Percentiles rank a stretch among this genome's conserved stretches.
Evolutionary conservation across 2,113 vertebrate genomes (phyloP).

Genomic region (Python bivittatus): DNA sequence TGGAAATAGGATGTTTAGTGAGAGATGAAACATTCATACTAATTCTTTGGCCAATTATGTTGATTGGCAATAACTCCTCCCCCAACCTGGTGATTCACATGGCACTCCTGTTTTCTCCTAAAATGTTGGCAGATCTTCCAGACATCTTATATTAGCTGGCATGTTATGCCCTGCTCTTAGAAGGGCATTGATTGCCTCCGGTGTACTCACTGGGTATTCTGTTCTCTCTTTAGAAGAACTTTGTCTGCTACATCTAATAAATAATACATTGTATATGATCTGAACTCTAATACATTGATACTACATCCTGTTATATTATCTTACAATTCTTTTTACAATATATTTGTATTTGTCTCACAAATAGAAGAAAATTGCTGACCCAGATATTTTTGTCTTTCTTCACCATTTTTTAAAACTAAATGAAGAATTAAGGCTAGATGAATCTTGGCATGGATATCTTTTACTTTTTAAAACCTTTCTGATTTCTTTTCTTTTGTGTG

Average conservation of each 20-base stretch:
- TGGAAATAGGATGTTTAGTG: neutral
- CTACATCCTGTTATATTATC: neutral
- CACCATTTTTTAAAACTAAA: neutral
- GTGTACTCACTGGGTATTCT: neutral
- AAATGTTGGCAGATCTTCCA: neutral
- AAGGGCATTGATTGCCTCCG: neutral
- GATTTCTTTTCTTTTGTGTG: neutral
- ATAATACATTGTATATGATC: conserved; percentile 12
- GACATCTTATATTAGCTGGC: neutral
- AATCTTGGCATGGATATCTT: neutral
- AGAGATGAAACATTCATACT: neutral
- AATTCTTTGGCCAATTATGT: neutral
- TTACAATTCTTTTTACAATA: neutral
- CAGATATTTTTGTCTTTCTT: neutral
- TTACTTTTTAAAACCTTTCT: neutral
- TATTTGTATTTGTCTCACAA: neutral
- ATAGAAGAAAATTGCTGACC: neutral
- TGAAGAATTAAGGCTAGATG: neutral
- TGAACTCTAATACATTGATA: neutral
- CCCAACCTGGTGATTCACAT: neutral
- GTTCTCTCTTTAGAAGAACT: neutral
- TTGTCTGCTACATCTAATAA: neutral
- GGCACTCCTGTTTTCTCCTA: neutral
- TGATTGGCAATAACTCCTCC: neutral
- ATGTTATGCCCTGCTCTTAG: neutral